Conservation (phyloP, 1,140 invertebrate species). For the Meteorus sp. region DNA sequence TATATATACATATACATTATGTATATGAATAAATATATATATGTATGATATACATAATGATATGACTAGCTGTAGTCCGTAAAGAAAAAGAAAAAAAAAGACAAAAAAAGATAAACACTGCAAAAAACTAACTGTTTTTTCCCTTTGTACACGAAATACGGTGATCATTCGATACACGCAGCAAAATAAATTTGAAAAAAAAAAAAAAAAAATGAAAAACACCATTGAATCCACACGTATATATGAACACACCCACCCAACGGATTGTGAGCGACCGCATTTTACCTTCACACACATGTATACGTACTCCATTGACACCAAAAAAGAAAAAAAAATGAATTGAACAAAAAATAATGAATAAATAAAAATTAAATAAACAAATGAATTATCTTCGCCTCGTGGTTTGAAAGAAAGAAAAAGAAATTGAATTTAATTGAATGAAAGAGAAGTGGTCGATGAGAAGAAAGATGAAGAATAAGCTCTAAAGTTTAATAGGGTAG, state of each 20-base stretch:
- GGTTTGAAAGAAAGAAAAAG: conserved; percentile 30
- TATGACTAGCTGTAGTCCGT: conserved; percentile 53
- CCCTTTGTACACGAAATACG: conserved; percentile 32
- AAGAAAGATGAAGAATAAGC: conserved; percentile 4
- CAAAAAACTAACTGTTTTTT: conserved; percentile 46
- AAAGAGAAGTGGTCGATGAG: not conserved
- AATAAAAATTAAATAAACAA: not conserved
- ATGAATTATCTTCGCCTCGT: conserved; percentile 7
- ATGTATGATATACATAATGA: conserved; percentile 47
- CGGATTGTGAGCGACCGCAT: conserved; percentile 9
- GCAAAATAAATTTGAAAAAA: conserved; percentile 6
- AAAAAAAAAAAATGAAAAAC: not conserved
- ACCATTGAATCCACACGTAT: conserved; percentile 31
- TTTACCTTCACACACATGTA: conserved; percentile 34
- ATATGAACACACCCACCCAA: conserved; percentile 35
- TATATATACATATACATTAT: conserved; percentile 36
- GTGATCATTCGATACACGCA: conserved; percentile 11
- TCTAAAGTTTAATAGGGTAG: no score
- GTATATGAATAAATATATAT: conserved; percentile 34
- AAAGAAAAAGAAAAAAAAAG: no score
- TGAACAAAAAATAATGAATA: not conserved
- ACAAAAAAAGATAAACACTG: no score
- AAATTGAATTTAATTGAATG: conserved; percentile 12
- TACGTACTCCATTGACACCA: conserved; percentile 26
- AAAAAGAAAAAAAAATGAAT: no score